phyloP scores from a whole-genome alignment of 2,888 invertebrate genomes.

The Luffia ferchaultella region DNA sequence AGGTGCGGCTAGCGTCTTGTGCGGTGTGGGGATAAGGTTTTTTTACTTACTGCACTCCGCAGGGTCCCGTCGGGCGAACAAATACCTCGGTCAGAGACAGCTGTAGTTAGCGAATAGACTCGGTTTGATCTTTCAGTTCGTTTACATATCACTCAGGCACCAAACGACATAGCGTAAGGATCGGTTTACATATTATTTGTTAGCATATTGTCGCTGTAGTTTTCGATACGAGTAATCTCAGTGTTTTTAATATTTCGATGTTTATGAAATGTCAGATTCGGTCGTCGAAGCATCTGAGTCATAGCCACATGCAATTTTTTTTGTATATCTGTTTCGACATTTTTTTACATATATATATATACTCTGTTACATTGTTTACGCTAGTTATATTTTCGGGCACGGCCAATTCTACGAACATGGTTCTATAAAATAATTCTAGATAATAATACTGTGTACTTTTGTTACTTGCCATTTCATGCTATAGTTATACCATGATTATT shows the following conservation, averaged over 20 bases:
- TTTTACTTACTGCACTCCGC: slow-evolving; percentile 42
- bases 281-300: too few relatives aligned
- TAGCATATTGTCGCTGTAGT: slow-evolving; percentile 27
- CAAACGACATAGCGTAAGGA: slow-evolving; percentile 58
- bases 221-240: slow-evolving; percentile 1
- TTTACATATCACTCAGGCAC: slow-evolving; percentile 60
- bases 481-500: slow-evolving; percentile 63
- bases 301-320: slow-evolving; percentile 32
- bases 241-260: neutral
- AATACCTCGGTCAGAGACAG: too few relatives aligned
- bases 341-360: slow-evolving; percentile 29
- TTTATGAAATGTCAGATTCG: neutral
- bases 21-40: slow-evolving; percentile 35
- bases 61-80: slow-evolving; percentile 46
- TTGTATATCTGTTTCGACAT: slow-evolving; percentile 39
- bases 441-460: slow-evolving; percentile 43
- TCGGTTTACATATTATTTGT: slow-evolving; percentile 37
- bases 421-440: slow-evolving; percentile 57
- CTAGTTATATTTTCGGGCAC: slow-evolving; percentile 25
- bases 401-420: slow-evolving; percentile 46
- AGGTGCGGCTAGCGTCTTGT: slow-evolving; percentile 39
- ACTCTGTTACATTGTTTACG: slow-evolving; percentile 9
- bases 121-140: slow-evolving; percentile 3
- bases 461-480: slow-evolving; percentile 64
- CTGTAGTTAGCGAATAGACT: too few relatives aligned